Conservation (phyloP, 1,140 invertebrate genomes). For the Cataglyphis hispanica region DNA sequence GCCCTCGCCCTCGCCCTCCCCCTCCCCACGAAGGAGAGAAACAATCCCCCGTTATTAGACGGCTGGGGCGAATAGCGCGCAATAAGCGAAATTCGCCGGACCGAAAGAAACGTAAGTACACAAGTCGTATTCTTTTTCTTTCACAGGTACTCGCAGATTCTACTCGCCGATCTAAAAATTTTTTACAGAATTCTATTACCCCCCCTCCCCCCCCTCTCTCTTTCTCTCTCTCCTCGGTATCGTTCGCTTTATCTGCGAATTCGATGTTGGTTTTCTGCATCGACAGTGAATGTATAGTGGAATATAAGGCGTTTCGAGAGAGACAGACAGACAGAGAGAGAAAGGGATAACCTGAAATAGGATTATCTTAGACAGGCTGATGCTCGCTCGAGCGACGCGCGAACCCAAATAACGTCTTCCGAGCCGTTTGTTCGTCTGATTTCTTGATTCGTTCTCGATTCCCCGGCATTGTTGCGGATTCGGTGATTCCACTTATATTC, state of each 20-base stretch:
- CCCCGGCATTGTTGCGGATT: neutral
- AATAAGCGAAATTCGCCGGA: slow-evolving; percentile 63
- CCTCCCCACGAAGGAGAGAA: slow-evolving; percentile 45
- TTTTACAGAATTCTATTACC: neutral
- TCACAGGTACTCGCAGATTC: neutral
- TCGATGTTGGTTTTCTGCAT: slow-evolving; percentile 29
- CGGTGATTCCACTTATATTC: slow-evolving; percentile 47
- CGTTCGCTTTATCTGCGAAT: slow-evolving; percentile 20
- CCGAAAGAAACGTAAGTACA: slow-evolving; percentile 68
- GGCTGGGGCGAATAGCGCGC: slow-evolving; percentile 57
- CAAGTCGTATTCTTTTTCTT: slow-evolving; percentile 38
- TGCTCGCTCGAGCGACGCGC: neutral
- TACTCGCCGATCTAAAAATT: slow-evolving; percentile 22
- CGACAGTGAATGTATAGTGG: slow-evolving; percentile 25
- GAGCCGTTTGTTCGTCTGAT: slow-evolving; percentile 22
- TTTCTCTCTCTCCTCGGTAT: neutral
- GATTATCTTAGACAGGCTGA: slow-evolving; percentile 16
- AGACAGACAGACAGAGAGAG: neutral
- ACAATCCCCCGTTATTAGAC: slow-evolving; percentile 72
- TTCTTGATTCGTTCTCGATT: slow-evolving; percentile 19
- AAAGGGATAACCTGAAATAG: neutral
- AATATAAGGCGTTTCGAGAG: neutral
- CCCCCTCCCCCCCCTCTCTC: neutral
- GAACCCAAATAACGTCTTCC: slow-evolving; percentile 4
- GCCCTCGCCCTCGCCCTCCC: slow-evolving; percentile 30